These are phyloP conservation scores for Ispidina picta DNA, from an alignment of 2,797 vertebrate genomes.

Conservation along the genomic window DNA sequence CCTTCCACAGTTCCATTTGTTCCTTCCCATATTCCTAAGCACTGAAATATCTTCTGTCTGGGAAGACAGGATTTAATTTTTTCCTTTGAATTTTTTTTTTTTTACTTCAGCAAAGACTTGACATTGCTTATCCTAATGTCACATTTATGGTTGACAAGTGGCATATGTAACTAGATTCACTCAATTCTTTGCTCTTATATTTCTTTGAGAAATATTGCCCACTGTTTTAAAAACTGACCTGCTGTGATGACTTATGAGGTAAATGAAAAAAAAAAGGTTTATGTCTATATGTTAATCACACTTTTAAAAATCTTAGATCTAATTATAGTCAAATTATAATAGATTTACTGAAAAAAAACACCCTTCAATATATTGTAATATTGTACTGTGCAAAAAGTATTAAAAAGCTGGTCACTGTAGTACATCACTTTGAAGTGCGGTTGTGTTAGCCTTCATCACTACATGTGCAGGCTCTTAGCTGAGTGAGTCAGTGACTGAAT, in stretches of 20 bases:
- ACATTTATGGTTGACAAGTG: not conserved
- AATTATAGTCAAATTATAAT: not conserved
- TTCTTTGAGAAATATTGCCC: not conserved
- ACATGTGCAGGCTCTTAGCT: not conserved
- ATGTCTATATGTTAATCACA: not conserved
- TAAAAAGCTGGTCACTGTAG: not conserved
- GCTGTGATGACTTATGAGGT: not conserved
- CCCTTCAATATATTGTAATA: not conserved
- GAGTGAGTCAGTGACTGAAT: not conserved
- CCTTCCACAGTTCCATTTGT: not conserved
- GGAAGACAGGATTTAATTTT: slow-evolving; percentile 1
- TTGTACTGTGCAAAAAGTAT: not conserved
- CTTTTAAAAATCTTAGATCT: not conserved
- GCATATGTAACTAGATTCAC: not conserved
- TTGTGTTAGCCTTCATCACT: not conserved
- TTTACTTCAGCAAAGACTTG: not conserved
- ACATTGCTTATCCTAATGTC: slow-evolving; percentile 14
- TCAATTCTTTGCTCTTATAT: not conserved
- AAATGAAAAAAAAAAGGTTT: not conserved
- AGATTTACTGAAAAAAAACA: not conserved
- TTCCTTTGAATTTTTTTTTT: not conserved
- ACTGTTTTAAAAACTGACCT: not conserved
- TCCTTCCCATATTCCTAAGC: not conserved
- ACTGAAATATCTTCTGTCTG: not conserved
- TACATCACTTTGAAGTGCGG: not conserved